Base-by-base conservation (phyloP, 2,888 invertebrate species). In the Cerceris rybyensis region DNA sequence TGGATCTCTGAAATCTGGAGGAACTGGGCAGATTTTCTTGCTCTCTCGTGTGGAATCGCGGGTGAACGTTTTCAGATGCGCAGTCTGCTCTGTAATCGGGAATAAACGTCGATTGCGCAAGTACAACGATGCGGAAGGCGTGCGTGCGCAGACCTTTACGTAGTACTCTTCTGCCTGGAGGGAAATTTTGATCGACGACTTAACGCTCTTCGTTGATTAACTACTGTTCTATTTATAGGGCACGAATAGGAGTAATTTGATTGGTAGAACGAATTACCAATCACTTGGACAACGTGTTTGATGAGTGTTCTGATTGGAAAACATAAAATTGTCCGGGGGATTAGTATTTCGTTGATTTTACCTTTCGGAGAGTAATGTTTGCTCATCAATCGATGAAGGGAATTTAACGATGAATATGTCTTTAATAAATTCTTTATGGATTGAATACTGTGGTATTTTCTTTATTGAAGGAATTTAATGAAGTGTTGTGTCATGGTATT, bases 51-150 rank as follows among this genome's bases (percentile, higher is more conserved):
- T 6, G 58, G 54, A 41, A 61, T 75, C 57, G 55, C 70, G 41
- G 64, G 80, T 74, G 77, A 82, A 77, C 70, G 82, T 75, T 82
- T 71, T 58, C 28, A 28, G 71, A 81, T 82, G 78, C 66, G 58
- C 64, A 64, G 66, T 68, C 72, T 67, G 60, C 85, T 60, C 75
- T 70, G 77, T 85, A 75, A 85, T 84, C 77, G 79, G 75, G 80
- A 80, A 83, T 83, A 84, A 85, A 85, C 81, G 84, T 69, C 49
- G 66, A 57, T 85, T 86, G 59, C 64, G 65, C 65, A 85, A 85
- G 77, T 61, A 16, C 58, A 64, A 69, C 83, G 83, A 83, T 81
- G 79, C 79, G 85, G 81, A 84, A 84, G 83, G 76, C 77, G 67
- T 41, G 42, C 61, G 59, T 8, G 39, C 43, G 17, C 17, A 17